Percentiles rank a stretch among this genome's conserved stretches.
These are phyloP conservation scores for Bucorvus abyssinicus DNA, from an alignment of 2,797 vertebrate species.

Conservation along the genomic window DNA sequence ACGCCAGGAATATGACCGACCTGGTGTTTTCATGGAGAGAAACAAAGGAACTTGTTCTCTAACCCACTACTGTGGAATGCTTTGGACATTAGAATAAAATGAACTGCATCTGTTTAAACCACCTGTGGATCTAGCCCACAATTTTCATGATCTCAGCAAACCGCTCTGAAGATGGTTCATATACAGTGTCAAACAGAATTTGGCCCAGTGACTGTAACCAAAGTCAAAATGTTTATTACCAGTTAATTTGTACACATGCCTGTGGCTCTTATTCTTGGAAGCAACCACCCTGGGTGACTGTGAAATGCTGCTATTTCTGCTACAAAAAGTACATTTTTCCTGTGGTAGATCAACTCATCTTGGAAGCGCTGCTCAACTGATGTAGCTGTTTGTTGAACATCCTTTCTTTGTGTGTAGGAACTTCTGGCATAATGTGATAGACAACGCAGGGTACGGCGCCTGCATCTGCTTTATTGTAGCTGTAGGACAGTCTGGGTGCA, in stretches of 20 bases:
- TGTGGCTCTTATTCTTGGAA: constrained; percentile 57
- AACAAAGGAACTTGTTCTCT: not conserved
- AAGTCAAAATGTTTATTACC: constrained; percentile 45
- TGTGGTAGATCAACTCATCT: constrained; percentile 9
- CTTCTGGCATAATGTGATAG: not conserved
- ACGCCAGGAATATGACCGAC: not conserved
- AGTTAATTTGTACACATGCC: constrained; percentile 42
- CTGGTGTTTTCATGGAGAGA: not conserved
- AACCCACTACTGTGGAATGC: not conserved
- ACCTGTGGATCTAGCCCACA: not conserved
- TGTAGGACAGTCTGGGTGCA: not conserved
- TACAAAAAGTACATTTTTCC: constrained; percentile 20
- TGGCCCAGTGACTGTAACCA: constrained; percentile 4
- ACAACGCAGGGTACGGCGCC: not conserved
- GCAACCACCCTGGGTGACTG: not conserved
- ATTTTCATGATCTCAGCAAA: not conserved
- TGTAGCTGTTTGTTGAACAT: not conserved
- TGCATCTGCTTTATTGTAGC: not conserved
- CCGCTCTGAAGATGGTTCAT: constrained; percentile 16
- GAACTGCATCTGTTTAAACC: not conserved
- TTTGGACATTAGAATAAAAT: not conserved
- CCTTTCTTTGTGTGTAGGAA: not conserved
- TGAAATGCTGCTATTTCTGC: constrained; percentile 52
- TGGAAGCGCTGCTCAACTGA: not conserved
- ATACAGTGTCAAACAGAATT: not conserved